These are phyloP conservation scores for Nymphalis polychloros DNA, from an alignment of 2,888 invertebrate genomes.

Conservation along the genomic window DNA sequence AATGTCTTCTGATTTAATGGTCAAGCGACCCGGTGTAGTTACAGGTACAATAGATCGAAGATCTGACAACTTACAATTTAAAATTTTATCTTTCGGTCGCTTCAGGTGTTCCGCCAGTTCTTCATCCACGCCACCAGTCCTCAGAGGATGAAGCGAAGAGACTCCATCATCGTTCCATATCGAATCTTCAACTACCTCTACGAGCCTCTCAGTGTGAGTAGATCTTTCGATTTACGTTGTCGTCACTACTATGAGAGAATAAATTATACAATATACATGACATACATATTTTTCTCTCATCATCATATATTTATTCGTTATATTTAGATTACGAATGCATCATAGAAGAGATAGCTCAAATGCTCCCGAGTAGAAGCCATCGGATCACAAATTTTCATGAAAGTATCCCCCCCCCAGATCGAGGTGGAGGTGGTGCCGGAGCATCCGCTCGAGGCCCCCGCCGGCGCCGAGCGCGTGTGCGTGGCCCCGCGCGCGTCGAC, in stretches of 20 bases:
- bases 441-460: neutral
- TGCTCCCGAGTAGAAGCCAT: no score
- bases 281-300: no score
- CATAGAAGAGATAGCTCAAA: no score
- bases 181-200: constrained; percentile 88
- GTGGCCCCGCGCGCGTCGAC: constrained; percentile 53
- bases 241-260: neutral
- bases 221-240: neutral
- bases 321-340: neutral
- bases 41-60: no score
- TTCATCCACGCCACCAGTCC: constrained; percentile 87
- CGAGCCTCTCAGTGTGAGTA: constrained; percentile 86
- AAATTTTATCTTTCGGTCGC: neutral
- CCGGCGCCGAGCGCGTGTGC: constrained; percentile 52
- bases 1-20: no score
- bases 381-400: neutral
- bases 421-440: constrained; percentile 54
- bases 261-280: neutral
- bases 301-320: neutral
- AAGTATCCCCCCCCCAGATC: constrained; percentile 46
- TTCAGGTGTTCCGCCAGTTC: constrained; percentile 88
- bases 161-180: constrained; percentile 84
- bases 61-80: no score
- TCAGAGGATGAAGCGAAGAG: constrained; percentile 84
- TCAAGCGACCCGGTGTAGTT: no score